phyloP scores from a whole-genome alignment of 2,888 invertebrate species.

The Lasioglossum calceatum region DNA sequence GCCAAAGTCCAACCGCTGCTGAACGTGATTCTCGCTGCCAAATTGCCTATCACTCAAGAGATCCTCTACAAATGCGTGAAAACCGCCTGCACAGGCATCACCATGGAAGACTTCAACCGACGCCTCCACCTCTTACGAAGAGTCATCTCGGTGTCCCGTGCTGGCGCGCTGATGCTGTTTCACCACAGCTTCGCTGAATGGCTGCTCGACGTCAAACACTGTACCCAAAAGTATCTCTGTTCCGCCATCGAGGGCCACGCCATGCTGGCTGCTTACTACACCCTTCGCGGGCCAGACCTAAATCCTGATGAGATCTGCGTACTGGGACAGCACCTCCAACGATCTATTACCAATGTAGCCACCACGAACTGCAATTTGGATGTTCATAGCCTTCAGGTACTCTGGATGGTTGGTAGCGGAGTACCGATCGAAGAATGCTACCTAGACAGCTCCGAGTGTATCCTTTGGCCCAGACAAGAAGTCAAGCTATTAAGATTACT shows the following conservation, averaged over 20 bases:
- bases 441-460: conserved; percentile 81
- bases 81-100: conserved; percentile 91
- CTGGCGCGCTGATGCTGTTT: conserved; percentile 90
- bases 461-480: conserved; percentile 86
- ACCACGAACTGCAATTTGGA: conserved; percentile 84
- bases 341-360: conserved; percentile 78
- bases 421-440: conserved; percentile 81
- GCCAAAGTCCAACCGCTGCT: conserved; percentile 93
- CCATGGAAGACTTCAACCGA: conserved; percentile 92
- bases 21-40: conserved; percentile 94
- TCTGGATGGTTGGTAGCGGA: conserved; percentile 92
- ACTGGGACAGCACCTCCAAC: conserved; percentile 85
- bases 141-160: conserved; percentile 87
- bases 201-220: conserved; percentile 98
- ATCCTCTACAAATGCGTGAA: conserved; percentile 93
- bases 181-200: conserved; percentile 98
- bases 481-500: conserved; percentile 89
- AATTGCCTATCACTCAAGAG: conserved; percentile 92
- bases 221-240: conserved; percentile 97
- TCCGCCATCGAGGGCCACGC: conserved; percentile 95
- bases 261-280: conserved; percentile 93
- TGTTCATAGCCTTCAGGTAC: conserved; percentile 88
- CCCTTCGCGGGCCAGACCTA: conserved; percentile 88
- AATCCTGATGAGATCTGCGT: conserved; percentile 91
- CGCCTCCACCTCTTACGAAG: conserved; percentile 90